Evolutionary conservation across 2,113 vertebrate genomes (phyloP), one percentile per base, ranked within the genome.

Genomic region (Lasiurus borealis): DNA sequence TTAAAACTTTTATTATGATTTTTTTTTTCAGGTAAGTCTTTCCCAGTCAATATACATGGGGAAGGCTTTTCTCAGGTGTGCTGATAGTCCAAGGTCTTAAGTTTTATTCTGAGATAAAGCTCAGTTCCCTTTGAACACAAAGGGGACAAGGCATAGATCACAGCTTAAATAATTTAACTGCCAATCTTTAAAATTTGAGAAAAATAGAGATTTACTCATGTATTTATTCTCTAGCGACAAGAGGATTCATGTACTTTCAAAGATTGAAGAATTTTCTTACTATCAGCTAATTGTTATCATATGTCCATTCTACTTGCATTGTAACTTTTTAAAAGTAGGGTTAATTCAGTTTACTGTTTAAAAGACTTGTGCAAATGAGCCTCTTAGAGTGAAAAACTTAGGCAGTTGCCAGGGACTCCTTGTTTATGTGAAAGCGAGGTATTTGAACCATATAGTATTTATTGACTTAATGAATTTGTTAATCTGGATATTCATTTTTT

Each of bases 51-150:
- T 9, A 6, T 86, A 40, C 59, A 4, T 86, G 7, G 89, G 50
- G 13, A 91, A 64, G 54, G 27, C 31, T 95, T 85, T 80, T 57
- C 62, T 84, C 8, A 19, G 68, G 5, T 62, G 16, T 86, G 44
- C 48, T 72, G 9, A 62, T 62, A 76, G 40, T 10, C 12, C 29
- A 4, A 72, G 73, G 50, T 89, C 69, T 82, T 83, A n/a, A 29
- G 52, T 95, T 84, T 85, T 78, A 95, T 76, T 77, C 50, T 62
- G 27, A 77, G n/a, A 8, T 86, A 72, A 87, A 57, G 52, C 50
- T 62, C 19, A 69, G 66, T 59, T 90, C 21, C n/a, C 59, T 68
- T 83, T 73, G 46, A 46, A 57, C 10, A 44, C 50, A 66, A n/a
- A 21, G 18, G 62, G 29, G 62, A 66, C 16, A 82, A 73, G 76